These are phyloP conservation scores for Bradypodion pumilum DNA, from an alignment of 2,797 vertebrate genomes.

Conservation along the genomic window DNA sequence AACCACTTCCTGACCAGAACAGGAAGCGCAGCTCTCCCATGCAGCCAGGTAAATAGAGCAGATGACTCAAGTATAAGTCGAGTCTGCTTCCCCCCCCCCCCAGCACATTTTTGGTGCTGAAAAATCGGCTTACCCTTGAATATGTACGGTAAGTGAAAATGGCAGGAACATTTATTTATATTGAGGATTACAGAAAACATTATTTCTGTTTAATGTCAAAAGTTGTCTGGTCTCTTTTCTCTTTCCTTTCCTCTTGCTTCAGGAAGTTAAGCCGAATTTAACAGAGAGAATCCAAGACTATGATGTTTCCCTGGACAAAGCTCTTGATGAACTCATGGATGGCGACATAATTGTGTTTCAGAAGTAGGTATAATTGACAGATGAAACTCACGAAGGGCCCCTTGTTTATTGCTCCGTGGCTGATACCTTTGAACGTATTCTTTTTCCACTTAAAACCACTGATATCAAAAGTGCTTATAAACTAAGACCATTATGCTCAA, in stretches of 20 bases:
- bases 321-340: slow-evolving; percentile 99
- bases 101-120: no score
- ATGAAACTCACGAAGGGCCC: background rate
- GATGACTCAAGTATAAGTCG: no score
- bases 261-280: slow-evolving; percentile 99
- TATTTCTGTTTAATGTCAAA: background rate
- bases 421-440: background rate
- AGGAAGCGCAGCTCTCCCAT: no score
- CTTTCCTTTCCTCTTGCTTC: slow-evolving; percentile 40
- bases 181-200: background rate
- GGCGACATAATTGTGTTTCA: slow-evolving; percentile 99
- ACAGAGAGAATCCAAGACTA: slow-evolving; percentile 99
- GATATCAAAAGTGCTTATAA: background rate
- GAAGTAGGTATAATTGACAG: slow-evolving; percentile 78
- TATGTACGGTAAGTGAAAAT: background rate
- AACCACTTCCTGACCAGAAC: no score
- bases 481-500: background rate
- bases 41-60: no score
- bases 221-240: background rate
- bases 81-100: no score
- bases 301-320: slow-evolving; percentile 98
- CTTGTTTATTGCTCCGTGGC: background rate
- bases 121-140: no score
- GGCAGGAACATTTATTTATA: background rate
- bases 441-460: background rate